A percentile compares a stretch with the other conserved stretches of the same genome.
These are phyloP conservation scores for Chaetura pelagica DNA, from an alignment of 2,113 vertebrate genomes.

Conservation along the genomic window DNA sequence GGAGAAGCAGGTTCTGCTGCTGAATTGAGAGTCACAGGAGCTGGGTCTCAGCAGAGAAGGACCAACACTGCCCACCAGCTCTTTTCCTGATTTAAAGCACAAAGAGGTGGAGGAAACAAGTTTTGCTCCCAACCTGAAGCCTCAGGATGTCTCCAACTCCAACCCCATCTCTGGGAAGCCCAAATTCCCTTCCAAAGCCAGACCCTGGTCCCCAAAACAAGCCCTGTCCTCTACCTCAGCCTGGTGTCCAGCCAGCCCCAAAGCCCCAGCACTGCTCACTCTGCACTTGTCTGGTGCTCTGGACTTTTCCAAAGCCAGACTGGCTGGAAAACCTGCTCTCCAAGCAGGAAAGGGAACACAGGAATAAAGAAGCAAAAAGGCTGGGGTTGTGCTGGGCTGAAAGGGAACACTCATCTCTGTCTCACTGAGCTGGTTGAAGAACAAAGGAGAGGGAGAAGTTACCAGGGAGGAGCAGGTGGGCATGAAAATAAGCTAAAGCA, in stretches of 20 bases:
- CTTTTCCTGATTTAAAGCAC: background rate
- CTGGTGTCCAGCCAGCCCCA: background rate
- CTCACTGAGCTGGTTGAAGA: background rate
- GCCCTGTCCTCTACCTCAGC: background rate
- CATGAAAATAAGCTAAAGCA: background rate
- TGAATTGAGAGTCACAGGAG: background rate
- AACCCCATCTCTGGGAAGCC: background rate
- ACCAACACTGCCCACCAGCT: rapidly evolving
- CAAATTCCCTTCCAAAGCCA: background rate
- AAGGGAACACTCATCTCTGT: background rate
- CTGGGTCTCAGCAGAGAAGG: background rate
- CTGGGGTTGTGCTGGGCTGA: background rate
- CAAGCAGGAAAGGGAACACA: background rate
- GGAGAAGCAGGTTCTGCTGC: background rate
- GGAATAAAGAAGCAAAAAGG: background rate
- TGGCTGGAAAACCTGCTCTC: background rate
- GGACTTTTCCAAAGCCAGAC: background rate
- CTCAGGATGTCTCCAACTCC: background rate
- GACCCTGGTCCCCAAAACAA: background rate
- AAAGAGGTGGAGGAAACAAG: background rate
- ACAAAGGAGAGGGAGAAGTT: background rate
- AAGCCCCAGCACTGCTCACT: background rate
- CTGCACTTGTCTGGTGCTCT: rapidly evolving
- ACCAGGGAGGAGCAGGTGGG: background rate
- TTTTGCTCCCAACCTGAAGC: background rate